Evolutionary conservation across 2,888 invertebrate genomes (phyloP), one percentile per base, ranked within the genome.

Genomic region (Brachynemurus nebulosus): DNA sequence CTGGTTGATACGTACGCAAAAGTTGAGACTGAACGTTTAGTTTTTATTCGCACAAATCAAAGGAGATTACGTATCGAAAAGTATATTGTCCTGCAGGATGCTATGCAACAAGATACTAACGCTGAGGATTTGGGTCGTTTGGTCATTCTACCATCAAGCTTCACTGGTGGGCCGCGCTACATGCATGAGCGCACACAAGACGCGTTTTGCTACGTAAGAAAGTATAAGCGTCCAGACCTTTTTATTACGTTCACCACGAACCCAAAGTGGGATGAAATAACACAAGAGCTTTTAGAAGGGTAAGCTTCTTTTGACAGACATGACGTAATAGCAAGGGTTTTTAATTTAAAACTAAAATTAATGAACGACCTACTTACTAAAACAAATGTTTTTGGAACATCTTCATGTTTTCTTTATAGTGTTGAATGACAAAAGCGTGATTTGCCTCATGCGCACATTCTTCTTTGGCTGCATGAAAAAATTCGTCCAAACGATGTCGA

Each of bases 221-320:
- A 59, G 46, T 60, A 50, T 55, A 66, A 66, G n/a, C 40, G 45
- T 14, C 50, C 52, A 4, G 42, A 44, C 12, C 50, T 63, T n/a
- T 68, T 66, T 49, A 50, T 65, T 5, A 66, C 65, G n/a, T 55
- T 65, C 50, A 65, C 66, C 1, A 62, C 62, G 46, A 65, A 65
- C 53, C 63, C 62, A 3, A 57, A 57, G 42, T 66, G 64, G 62
- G 45, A 40, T n/a, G 63, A 66, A 35, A 35, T 35, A 8, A 35
- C 7, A 35, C 7, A 11, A 11, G 14, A 35, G 9, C 7, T 35
- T 11, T 34, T 42, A 35, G 37, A 25, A 33, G 51, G 51, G 16
- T 53, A 60, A 50, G 41, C 20, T 37, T 16, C 43, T 11, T 18
- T 19, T 20, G 38, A 41, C 38, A 42, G 42, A 42, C 20, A 42